Conservation (phyloP, 2,797 vertebrate genomes). For the Sylvia borin region DNA sequence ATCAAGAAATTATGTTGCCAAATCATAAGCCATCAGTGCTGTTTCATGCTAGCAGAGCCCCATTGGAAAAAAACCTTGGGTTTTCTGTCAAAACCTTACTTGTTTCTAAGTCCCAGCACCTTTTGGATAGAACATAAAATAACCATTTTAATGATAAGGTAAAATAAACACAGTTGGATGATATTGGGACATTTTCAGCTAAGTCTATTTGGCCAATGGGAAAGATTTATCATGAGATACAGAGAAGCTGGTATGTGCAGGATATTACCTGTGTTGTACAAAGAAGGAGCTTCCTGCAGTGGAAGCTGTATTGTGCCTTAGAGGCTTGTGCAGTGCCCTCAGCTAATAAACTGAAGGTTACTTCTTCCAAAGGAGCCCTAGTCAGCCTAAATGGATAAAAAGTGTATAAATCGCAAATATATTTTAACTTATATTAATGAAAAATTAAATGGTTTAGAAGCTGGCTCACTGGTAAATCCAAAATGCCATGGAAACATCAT, state of each 20-base stretch:
- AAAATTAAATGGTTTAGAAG: not conserved
- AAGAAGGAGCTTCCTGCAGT: not conserved
- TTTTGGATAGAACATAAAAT: not conserved
- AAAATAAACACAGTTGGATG: not conserved
- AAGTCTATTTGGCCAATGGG: accelerated
- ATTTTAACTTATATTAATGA: not conserved
- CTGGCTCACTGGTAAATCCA: not conserved
- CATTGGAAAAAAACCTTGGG: not conserved
- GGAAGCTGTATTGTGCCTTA: not conserved
- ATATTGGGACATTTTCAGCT: not conserved
- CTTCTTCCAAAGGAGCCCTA: not conserved
- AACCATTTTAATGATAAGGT: not conserved
- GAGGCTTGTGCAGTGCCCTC: not conserved
- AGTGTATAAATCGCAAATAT: not conserved
- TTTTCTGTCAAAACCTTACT: not conserved
- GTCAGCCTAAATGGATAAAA: not conserved
- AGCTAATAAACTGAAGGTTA: not conserved
- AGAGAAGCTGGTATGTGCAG: not conserved
- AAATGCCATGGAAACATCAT: conserved; percentile 30
- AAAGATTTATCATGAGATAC: not conserved
- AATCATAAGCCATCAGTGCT: not conserved
- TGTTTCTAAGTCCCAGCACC: not conserved
- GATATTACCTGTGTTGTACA: not conserved
- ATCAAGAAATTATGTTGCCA: not conserved
- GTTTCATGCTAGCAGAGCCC: not conserved